These are phyloP conservation scores for Pseudorasbora parva DNA, from an alignment of 2,113 vertebrate species.

Conservation along the genomic window DNA sequence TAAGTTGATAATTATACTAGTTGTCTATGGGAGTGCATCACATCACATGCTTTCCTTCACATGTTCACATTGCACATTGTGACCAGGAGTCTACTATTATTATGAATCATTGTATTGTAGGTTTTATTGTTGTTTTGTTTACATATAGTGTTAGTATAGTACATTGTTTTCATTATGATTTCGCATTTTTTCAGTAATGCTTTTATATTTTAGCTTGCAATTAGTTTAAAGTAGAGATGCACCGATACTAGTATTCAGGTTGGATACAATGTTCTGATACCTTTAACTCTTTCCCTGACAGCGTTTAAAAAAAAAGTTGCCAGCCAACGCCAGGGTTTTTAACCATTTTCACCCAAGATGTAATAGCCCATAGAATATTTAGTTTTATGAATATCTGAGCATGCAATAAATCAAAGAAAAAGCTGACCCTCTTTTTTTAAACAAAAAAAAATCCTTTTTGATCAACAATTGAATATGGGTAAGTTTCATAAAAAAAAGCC, in stretches of 20 bases:
- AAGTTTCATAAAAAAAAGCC: too few relatives aligned
- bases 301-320: too few relatives aligned
- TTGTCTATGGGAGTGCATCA: slow-evolving; percentile 20
- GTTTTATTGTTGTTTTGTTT: neutral
- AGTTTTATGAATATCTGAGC: too few relatives aligned
- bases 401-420: too few relatives aligned
- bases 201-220: neutral
- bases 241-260: neutral
- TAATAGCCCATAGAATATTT: too few relatives aligned
- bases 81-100: neutral
- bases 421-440: too few relatives aligned
- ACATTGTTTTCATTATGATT: neutral
- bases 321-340: too few relatives aligned
- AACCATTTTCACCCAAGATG: too few relatives aligned
- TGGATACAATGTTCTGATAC: neutral
- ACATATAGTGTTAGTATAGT: neutral
- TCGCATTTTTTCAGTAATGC: neutral
- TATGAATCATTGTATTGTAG: neutral
- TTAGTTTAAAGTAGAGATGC: neutral
- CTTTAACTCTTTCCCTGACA: too few relatives aligned
- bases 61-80: slow-evolving; percentile 9
- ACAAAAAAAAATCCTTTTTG: too few relatives aligned
- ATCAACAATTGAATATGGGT: too few relatives aligned
- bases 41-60: slow-evolving; percentile 13
- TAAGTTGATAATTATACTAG: neutral